phyloP scores from a whole-genome alignment of 2,797 vertebrate genomes.

The Pseudopleuronectes americanus region DNA sequence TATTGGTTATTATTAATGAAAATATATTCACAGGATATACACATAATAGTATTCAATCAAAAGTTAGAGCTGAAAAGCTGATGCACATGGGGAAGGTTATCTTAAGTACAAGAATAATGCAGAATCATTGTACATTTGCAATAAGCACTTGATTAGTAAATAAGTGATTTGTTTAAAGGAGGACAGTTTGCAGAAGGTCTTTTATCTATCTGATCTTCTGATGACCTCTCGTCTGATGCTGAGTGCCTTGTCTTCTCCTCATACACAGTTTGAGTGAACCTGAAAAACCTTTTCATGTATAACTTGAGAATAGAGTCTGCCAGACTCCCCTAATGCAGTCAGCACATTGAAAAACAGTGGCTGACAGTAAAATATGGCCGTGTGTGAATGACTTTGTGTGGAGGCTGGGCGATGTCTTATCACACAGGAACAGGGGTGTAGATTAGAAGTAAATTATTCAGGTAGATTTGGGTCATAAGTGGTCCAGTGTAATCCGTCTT shows the following conservation, averaged over 20 bases:
- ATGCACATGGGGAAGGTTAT: too few species aligned
- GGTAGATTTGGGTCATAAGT: conserved; percentile 60
- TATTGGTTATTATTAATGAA: too few species aligned
- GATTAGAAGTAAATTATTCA: conserved; percentile 65
- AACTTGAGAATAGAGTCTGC: conserved; percentile 9
- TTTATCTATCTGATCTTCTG: conserved; percentile 16
- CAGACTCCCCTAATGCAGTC: conserved; percentile 2
- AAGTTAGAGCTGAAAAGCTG: too few species aligned
- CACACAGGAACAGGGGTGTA: conserved; percentile 59
- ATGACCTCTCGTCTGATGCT: conserved; percentile 2
- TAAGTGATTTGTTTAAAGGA: conserved; percentile 19
- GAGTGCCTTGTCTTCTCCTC: conserved; percentile 4
- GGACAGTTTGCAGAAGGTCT: conserved; percentile 4
- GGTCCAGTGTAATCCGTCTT: conserved; percentile 44
- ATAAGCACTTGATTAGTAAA: background rate
- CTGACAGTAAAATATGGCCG: conserved; percentile 60
- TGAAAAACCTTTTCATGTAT: conserved; percentile 2
- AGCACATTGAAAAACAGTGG: conserved; percentile 31
- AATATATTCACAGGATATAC: too few species aligned
- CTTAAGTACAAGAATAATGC: too few species aligned
- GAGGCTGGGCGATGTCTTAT: conserved; percentile 52
- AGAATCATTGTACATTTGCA: background rate
- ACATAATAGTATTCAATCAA: too few species aligned
- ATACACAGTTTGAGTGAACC: conserved; percentile 7
- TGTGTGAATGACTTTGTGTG: conserved; percentile 44